phyloP scores from a whole-genome alignment of 2,113 vertebrate genomes.

The Cryptotis parvus region DNA sequence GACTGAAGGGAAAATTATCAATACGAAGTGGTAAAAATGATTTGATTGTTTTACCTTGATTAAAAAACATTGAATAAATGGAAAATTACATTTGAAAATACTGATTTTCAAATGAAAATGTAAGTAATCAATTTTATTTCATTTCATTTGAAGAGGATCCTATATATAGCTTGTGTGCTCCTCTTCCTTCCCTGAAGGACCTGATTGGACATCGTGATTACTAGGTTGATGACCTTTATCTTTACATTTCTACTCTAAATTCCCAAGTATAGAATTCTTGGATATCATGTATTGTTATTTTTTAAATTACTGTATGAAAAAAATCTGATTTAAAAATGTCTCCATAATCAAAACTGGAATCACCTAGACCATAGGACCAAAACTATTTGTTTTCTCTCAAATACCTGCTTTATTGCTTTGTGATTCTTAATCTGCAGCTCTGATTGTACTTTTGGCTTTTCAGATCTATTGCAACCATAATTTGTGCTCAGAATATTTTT shows the following conservation, averaged over 20 bases:
- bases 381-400: too few species aligned
- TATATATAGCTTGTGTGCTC: rapidly evolving
- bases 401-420: background rate
- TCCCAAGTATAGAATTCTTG: background rate
- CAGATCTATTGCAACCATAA: too few species aligned
- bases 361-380: background rate
- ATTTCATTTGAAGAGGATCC: too few species aligned
- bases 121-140: too few species aligned
- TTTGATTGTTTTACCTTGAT: background rate
- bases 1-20: too few species aligned
- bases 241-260: background rate
- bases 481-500: slow-evolving; percentile 1
- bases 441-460: background rate
- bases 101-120: too few species aligned
- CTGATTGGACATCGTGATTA: background rate
- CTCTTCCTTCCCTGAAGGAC: background rate
- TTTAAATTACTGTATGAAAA: background rate
- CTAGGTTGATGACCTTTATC: background rate
- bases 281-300: background rate
- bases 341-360: background rate
- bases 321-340: slow-evolving; percentile 35
- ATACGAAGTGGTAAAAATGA: background rate
- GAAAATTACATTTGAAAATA: too few species aligned
- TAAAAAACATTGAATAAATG: too few species aligned
- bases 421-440: too few species aligned